Base-by-base conservation (phyloP, 2,797 vertebrate genomes). In the Coendou prehensilis region DNA sequence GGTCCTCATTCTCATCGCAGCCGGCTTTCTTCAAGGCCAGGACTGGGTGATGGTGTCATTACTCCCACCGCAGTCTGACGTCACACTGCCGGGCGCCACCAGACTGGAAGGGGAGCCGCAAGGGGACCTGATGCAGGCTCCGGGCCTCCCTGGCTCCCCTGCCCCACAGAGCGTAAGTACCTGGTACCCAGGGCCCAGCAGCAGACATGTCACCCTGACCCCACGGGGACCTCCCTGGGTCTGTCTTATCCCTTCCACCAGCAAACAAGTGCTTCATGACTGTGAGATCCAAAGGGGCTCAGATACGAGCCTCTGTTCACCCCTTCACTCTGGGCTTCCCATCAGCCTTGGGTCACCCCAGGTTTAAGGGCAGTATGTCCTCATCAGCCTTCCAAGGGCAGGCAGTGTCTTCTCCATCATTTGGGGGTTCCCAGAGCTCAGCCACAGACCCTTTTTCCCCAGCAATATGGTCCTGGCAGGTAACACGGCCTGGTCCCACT, bases 41-140 rank as follows among this genome's bases (percentile, higher is more conserved):
- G 98, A 98, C 94, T 91, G 96, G 97, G 98, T 96, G 97, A 98
- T 98, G 98, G 98, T 99, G 96, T 98, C 98, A 0, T 94, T 99
- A 78, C 98, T 98, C 90, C 98, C 98, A 47, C 98, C 98, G 28
- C 98, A 98, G 92, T 97, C 98, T 79, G 98, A 98, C 76, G 98
- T 99, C 97, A 98, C 98, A 1, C 98, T 99, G 93, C 97, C 98
- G 1, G 93, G 98, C 64, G 96, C 98, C 26, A 97, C 98, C 94
- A 80, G 98, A 96, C 97, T 98, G 97, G 98, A 99, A 90, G 98
- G 98, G n/a, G 98, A 98, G 63, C 98, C 98, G 45, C 98, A 97
- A 76, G 91, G 98, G 78, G 97, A 98, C 98, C 96, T 98, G 71
- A 99, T 99, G 98, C 98, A 98, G 98, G 97, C 98, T 33, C 98